Conservation (phyloP, 1,140 invertebrate genomes). For the Xylocopa sonorina region DNA sequence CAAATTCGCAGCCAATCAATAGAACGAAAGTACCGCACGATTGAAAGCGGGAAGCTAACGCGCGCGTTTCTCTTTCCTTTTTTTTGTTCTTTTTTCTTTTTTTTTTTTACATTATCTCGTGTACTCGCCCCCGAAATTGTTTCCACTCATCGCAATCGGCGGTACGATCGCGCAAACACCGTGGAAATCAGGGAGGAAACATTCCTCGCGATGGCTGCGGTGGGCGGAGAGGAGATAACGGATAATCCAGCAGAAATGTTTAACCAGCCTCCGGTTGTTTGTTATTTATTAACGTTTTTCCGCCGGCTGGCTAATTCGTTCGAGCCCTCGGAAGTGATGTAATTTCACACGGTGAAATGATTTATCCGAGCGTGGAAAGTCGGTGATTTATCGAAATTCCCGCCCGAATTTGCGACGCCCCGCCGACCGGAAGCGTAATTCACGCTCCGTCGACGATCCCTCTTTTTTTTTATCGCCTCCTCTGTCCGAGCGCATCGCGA, state of each 20-base stretch:
- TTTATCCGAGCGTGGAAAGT: constrained; percentile 30
- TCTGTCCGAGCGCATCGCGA: neutral
- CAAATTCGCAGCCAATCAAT: neutral
- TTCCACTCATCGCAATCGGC: too few relatives aligned
- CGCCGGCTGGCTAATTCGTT: neutral
- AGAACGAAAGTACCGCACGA: neutral
- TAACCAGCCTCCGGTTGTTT: constrained; percentile 5
- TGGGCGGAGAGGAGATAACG: neutral
- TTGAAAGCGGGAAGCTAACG: neutral
- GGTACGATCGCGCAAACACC: neutral
- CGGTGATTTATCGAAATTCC: constrained; percentile 31
- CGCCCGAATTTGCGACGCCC: neutral
- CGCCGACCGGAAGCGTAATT: neutral
- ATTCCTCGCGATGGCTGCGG: too few relatives aligned
- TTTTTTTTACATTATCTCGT: neutral
- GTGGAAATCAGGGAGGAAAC: neutral
- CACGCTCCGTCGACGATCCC: neutral
- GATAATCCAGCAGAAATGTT: constrained; percentile 37
- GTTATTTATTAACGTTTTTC: constrained; percentile 43
- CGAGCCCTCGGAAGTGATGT: constrained; percentile 21
- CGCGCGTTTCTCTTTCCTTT: too few relatives aligned
- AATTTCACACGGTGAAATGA: constrained; percentile 36
- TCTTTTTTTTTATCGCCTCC: neutral
- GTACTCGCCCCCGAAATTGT: too few relatives aligned
- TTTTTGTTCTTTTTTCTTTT: too few relatives aligned